Percentiles rank a stretch among this genome's conserved stretches.
These are phyloP conservation scores for Protaetia brevitarsis DNA, from an alignment of 1,140 invertebrate genomes.

Conservation along the genomic window DNA sequence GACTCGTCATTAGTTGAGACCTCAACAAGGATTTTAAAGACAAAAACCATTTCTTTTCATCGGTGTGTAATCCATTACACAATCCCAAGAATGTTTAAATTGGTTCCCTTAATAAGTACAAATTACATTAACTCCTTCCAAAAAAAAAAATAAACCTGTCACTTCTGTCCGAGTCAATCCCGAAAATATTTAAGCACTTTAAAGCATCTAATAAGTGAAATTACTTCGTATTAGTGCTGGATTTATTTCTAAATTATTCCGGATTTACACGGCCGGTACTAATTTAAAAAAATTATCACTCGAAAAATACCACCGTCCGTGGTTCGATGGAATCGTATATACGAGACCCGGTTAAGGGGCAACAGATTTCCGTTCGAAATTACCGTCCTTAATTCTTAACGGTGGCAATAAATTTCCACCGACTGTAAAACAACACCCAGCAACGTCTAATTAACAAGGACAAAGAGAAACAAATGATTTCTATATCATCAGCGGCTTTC, in stretches of 20 bases:
- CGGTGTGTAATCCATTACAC: too few relatives aligned
- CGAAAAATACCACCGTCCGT: not conserved
- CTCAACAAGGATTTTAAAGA: too few relatives aligned
- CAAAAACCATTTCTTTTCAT: too few relatives aligned
- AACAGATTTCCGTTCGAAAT: constrained; percentile 9
- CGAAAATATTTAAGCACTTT: not conserved
- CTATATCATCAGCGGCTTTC: constrained; percentile 34
- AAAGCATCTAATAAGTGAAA: not conserved
- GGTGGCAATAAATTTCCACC: constrained; percentile 8
- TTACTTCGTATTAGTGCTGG: not conserved
- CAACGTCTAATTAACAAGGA: constrained; percentile 30
- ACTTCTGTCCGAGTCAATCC: not conserved
- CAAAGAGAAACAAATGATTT: constrained; percentile 36
- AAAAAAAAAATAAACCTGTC: not conserved
- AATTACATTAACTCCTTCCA: not conserved
- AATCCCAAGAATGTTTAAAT: too few relatives aligned
- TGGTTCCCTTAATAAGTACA: not conserved
- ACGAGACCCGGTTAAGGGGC: not conserved
- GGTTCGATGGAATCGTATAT: constrained; percentile 1
- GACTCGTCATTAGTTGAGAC: too few relatives aligned
- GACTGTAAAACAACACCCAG: constrained; percentile 7
- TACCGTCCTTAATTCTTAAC: constrained; percentile 16
- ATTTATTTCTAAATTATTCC: not conserved
- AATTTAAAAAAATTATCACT: constrained; percentile 17
- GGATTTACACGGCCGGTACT: constrained; percentile 5